Conservation (phyloP, 2,113 vertebrate genomes). For the Hippocampus zosterae region DNA sequence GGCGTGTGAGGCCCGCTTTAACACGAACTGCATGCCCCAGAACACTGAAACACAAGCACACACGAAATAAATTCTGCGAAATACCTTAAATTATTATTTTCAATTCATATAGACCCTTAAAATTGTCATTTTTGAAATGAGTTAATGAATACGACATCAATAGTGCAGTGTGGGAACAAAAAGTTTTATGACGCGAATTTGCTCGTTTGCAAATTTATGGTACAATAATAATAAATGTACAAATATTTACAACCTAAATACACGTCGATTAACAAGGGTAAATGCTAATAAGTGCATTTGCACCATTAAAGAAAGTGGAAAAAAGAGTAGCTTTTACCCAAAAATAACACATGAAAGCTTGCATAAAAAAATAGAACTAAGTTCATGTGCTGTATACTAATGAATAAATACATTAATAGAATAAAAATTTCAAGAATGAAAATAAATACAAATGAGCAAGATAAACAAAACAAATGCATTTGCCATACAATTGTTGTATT, state of each 20-base stretch:
- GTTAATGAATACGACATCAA: background rate
- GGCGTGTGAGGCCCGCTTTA: constrained; percentile 65
- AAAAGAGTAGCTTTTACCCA: background rate
- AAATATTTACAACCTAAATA: background rate
- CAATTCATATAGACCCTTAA: background rate
- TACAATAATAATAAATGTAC: background rate
- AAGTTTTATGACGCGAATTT: too few species aligned
- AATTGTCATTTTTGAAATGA: background rate
- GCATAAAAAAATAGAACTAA: background rate
- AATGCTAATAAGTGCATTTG: background rate
- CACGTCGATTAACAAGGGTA: background rate
- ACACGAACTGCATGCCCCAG: background rate
- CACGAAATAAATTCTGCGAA: background rate
- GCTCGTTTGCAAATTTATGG: background rate
- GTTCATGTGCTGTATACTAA: too few species aligned
- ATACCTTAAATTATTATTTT: background rate
- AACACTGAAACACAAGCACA: constrained; percentile 12
- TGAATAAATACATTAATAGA: background rate
- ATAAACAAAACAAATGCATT: background rate
- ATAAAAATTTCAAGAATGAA: background rate
- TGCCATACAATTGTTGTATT: too few species aligned
- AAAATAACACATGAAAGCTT: too few species aligned
- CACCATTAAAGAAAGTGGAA: background rate
- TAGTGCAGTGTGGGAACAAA: background rate
- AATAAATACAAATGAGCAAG: background rate